phyloP scores from a whole-genome alignment of 2,888 invertebrate genomes.

The Physocephala rufipes region DNA sequence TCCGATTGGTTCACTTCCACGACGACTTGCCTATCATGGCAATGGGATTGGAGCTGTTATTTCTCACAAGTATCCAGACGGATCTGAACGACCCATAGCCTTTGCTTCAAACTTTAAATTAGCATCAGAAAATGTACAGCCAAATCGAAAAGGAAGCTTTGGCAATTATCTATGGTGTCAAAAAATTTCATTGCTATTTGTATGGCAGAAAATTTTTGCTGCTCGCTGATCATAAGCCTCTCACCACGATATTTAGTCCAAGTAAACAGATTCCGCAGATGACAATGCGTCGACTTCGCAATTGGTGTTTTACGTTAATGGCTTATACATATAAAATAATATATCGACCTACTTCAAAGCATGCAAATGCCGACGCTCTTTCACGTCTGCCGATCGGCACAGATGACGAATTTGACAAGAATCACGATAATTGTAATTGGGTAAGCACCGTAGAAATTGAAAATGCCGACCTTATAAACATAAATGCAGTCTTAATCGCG shows the following conservation, averaged over 20 bases:
- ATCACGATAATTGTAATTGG: slow-evolving; percentile 11
- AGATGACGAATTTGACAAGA: slow-evolving; percentile 32
- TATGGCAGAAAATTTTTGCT: slow-evolving; percentile 26
- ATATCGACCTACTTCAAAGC: slow-evolving; percentile 27
- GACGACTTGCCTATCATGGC: neutral
- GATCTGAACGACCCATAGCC: neutral
- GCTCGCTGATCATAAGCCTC: slow-evolving; percentile 29
- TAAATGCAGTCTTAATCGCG: slow-evolving; percentile 9
- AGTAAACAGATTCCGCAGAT: slow-evolving; percentile 25
- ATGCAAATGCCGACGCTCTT: slow-evolving; percentile 33
- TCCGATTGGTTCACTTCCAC: neutral
- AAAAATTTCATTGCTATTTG: slow-evolving; percentile 22
- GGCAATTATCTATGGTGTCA: slow-evolving; percentile 7
- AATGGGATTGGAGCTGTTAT: neutral
- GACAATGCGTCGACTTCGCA: slow-evolving; percentile 33
- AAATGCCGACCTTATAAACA: no score
- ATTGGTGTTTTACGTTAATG: slow-evolving; percentile 36
- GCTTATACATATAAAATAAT: slow-evolving; percentile 32
- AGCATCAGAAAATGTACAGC: neutral
- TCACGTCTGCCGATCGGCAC: slow-evolving; percentile 32
- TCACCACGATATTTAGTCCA: slow-evolving; percentile 26
- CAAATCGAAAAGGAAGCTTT: slow-evolving; percentile 18
- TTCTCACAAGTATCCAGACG: neutral
- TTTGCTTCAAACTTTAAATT: neutral
- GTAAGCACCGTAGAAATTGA: neutral